phyloP scores from a whole-genome alignment of 1,140 invertebrate species.

The Pseudomyrmex concolor region DNA sequence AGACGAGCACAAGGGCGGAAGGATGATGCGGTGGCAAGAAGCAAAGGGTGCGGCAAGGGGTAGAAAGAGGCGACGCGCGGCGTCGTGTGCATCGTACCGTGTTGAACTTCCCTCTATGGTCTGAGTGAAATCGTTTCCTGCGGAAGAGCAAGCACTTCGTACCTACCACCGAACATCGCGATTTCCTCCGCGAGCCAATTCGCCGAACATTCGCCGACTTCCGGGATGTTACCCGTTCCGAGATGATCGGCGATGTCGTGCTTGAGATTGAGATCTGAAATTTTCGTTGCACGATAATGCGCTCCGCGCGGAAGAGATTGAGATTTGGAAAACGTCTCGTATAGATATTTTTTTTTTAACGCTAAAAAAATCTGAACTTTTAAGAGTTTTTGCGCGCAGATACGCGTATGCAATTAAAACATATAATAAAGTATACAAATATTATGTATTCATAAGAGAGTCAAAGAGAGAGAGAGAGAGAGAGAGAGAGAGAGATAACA shows the following conservation, averaged over 20 bases:
- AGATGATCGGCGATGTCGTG: constrained; percentile 35
- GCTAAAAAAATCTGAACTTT: not conserved
- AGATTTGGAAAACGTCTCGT: not conserved
- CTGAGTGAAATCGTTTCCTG: constrained; percentile 67
- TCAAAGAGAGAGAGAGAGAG: no score
- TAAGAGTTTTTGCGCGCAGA: no score
- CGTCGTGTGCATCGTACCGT: constrained; percentile 65
- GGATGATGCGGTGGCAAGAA: constrained; percentile 6
- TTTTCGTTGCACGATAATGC: constrained; percentile 37
- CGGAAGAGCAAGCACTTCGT: constrained; percentile 60
- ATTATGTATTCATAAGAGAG: no score
- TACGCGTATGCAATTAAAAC: no score
- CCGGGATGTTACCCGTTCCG: constrained; percentile 44
- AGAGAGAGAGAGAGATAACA: not conserved
- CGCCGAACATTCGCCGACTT: constrained; percentile 57
- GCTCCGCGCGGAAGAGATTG: constrained; percentile 3
- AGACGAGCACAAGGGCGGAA: constrained; percentile 51
- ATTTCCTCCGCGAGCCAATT: constrained; percentile 63
- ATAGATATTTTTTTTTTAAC: not conserved
- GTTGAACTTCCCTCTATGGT: constrained; percentile 61
- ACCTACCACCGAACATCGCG: constrained; percentile 63
- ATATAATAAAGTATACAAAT: no score
- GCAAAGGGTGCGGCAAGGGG: not conserved
- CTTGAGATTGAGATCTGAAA: constrained; percentile 37
- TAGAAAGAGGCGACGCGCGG: constrained; percentile 50